These are phyloP conservation scores for Morus bassanus DNA, from an alignment of 2,797 vertebrate genomes.

Conservation along the genomic window DNA sequence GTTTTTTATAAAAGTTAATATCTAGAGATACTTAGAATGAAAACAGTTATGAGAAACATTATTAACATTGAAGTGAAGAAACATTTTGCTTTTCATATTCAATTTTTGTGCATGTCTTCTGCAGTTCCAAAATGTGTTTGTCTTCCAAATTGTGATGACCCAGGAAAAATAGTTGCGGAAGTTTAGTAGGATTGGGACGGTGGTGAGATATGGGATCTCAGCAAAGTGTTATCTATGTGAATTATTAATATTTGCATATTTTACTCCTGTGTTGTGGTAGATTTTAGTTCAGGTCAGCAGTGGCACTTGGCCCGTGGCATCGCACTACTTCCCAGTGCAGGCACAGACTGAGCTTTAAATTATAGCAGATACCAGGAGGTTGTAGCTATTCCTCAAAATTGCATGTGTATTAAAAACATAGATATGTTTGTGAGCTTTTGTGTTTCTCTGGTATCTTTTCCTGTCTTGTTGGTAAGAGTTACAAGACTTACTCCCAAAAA, in stretches of 20 bases:
- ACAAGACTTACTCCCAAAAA: not conserved
- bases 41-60: not conserved
- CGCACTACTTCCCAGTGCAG: accelerated
- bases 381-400: not conserved
- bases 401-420: not conserved
- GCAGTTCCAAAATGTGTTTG: not conserved
- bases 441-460: not conserved
- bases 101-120: not conserved
- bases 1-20: not conserved
- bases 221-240: not conserved
- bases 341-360: not conserved
- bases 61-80: not conserved
- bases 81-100: not conserved
- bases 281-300: not conserved
- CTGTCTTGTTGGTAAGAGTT: not conserved
- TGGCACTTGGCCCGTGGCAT: accelerated
- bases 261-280: not conserved
- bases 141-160: accelerated
- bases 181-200: not conserved
- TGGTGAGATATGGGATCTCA: not conserved
- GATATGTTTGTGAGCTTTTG: not conserved
- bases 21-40: not conserved
- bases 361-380: not conserved
- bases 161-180: not conserved
- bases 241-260: not conserved